Percentiles rank a stretch among this genome's conserved stretches.
phyloP scores from a whole-genome alignment of 2,888 invertebrate species.

The Megalurothrips usitatus region DNA sequence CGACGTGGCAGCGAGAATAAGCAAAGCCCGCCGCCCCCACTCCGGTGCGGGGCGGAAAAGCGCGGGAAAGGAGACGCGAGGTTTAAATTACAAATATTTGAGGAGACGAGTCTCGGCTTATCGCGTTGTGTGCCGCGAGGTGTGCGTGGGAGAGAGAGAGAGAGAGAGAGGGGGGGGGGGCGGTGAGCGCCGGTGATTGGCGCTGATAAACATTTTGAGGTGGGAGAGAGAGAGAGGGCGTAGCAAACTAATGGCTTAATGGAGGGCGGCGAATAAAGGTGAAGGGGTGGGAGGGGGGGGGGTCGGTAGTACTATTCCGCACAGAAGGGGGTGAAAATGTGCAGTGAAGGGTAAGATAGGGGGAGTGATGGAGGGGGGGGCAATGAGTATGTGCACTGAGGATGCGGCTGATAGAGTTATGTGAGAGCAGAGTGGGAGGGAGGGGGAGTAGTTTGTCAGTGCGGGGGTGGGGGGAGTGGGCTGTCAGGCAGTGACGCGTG shows the following conservation, averaged over 20 bases:
- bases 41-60: too few species aligned
- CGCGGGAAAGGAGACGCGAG: too few species aligned
- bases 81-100: too few species aligned
- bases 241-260: not conserved
- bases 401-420: constrained; percentile 2
- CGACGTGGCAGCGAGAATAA: too few species aligned
- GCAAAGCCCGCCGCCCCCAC: too few species aligned
- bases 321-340: not conserved
- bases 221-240: not conserved
- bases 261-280: not conserved
- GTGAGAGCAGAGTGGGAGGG: not conserved
- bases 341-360: not conserved
- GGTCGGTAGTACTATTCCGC: not conserved
- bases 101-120: too few species aligned
- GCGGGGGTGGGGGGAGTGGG: not conserved
- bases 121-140: not conserved
- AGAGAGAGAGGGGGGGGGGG: not conserved
- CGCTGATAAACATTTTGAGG: too few species aligned
- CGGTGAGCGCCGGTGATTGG: too few species aligned
- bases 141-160: not conserved
- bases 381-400: not conserved
- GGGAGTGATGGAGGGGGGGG: not conserved
- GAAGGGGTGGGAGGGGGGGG: not conserved
- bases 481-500: not conserved
- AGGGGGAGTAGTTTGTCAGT: not conserved